Evolutionary conservation across 2,888 invertebrate species (phyloP).

Genomic region (Alloscopus bannaensis): DNA sequence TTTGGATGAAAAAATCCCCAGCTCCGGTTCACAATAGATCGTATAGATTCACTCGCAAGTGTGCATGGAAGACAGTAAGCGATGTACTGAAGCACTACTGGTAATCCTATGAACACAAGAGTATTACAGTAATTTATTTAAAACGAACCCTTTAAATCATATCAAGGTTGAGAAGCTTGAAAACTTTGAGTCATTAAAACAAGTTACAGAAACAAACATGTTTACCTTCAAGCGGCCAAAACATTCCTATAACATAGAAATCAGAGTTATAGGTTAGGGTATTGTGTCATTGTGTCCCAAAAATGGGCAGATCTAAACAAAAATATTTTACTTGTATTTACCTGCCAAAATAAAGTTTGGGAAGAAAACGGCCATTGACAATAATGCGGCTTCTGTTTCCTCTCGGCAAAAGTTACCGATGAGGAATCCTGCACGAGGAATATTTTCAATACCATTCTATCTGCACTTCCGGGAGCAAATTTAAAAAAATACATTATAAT

Average conservation of each 20-base stretch:
- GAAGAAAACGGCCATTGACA: conserved; percentile 47
- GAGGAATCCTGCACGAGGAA: conserved; percentile 82
- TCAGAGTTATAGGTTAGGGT: background rate
- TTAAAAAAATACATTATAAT: background rate
- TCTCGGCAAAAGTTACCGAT: conserved; percentile 94
- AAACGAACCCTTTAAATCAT: no score
- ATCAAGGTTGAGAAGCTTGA: no score
- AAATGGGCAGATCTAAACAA: background rate
- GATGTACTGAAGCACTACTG: conserved; percentile 78
- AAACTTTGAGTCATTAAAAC: no score
- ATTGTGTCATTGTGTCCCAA: background rate
- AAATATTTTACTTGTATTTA: background rate
- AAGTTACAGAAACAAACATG: no score
- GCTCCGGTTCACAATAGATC: conserved; percentile 47
- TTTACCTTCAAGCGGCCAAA: conserved; percentile 92
- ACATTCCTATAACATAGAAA: conserved; percentile 76
- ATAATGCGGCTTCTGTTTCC: conserved; percentile 92
- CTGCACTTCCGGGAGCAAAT: no score
- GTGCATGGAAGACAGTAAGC: conserved; percentile 77
- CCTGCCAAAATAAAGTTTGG: conserved; percentile 50
- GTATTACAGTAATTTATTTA: background rate
- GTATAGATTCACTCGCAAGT: conserved; percentile 33
- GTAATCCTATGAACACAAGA: conserved; percentile 85
- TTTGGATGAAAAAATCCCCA: conserved; percentile 47
- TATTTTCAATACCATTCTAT: no score